phyloP scores from a whole-genome alignment of 2,113 vertebrate species.

The Illadopsis cleaveri region DNA sequence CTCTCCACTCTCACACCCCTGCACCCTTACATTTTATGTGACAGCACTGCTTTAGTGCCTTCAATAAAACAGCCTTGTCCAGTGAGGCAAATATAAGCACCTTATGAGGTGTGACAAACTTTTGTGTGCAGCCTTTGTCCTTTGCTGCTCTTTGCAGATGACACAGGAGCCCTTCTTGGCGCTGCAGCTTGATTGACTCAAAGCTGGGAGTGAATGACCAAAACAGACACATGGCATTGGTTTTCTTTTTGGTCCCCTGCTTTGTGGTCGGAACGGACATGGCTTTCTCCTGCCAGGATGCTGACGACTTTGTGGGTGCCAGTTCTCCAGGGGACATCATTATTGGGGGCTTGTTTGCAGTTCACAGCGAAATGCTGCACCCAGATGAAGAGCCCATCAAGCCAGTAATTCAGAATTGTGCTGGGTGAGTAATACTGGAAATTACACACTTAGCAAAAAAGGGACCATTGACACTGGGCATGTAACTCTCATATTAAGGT shows the following conservation, averaged over 20 bases:
- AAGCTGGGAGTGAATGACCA: slow-evolving; percentile 16
- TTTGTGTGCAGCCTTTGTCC: background rate
- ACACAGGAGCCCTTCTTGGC: slow-evolving; percentile 21
- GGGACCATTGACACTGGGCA: background rate
- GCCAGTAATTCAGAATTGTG: slow-evolving; percentile 75
- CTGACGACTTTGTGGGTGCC: slow-evolving; percentile 67
- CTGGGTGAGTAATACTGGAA: slow-evolving; percentile 74
- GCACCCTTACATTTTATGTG: background rate
- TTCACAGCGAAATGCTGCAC: slow-evolving; percentile 71
- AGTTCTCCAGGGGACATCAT: slow-evolving; percentile 71
- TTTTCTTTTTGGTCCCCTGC: slow-evolving; percentile 43
- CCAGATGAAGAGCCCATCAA: slow-evolving; percentile 53
- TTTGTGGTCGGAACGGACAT: slow-evolving; percentile 22
- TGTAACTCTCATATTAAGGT: background rate
- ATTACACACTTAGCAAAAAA: background rate
- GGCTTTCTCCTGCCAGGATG: slow-evolving; percentile 57
- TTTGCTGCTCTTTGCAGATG: slow-evolving; percentile 48
- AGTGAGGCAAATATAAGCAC: slow-evolving; percentile 36
- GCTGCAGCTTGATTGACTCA: background rate
- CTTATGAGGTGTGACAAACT: slow-evolving; percentile 38
- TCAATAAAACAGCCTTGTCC: background rate
- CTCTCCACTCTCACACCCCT: background rate
- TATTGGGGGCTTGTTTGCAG: slow-evolving; percentile 76
- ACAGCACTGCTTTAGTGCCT: background rate
- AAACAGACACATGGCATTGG: slow-evolving; percentile 62